phyloP scores from a whole-genome alignment of 2,888 invertebrate species.

The Zootermopsis nevadensis region DNA sequence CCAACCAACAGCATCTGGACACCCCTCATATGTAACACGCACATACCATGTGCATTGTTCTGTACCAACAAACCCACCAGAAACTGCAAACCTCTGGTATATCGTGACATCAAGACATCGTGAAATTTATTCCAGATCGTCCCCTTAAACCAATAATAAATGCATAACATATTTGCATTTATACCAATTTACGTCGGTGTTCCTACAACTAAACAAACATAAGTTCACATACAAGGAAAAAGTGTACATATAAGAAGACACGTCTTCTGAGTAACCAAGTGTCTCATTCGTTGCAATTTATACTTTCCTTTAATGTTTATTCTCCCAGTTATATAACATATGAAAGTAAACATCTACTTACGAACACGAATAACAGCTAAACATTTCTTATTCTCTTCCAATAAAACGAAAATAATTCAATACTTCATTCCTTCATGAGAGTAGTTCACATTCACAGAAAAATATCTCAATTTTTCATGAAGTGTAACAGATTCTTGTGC shows the following conservation, averaged over 20 bases:
- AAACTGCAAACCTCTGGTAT: not conserved
- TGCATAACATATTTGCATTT: not conserved
- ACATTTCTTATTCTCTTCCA: not conserved
- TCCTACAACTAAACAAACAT: not conserved
- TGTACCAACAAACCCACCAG: not conserved
- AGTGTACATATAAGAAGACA: not conserved
- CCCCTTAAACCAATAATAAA: not conserved
- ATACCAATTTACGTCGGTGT: not conserved
- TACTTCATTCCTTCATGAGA: not conserved
- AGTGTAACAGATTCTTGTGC: slow-evolving; percentile 2
- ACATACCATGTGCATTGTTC: too few species aligned
- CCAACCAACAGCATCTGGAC: too few species aligned
- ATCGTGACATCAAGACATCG: not conserved
- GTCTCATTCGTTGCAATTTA: not conserved
- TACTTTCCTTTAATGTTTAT: not conserved
- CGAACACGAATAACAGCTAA: not conserved
- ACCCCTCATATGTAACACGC: too few species aligned
- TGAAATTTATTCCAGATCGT: slow-evolving; percentile 1
- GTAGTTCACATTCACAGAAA: not conserved
- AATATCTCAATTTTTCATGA: slow-evolving; percentile 4
- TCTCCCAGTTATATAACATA: not conserved
- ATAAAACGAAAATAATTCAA: not conserved
- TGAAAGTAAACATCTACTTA: not conserved
- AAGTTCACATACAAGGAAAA: not conserved
- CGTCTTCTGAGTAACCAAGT: not conserved